Evolutionary conservation across 2,888 invertebrate species (phyloP).

Genomic region (Trisateles emortualis): DNA sequence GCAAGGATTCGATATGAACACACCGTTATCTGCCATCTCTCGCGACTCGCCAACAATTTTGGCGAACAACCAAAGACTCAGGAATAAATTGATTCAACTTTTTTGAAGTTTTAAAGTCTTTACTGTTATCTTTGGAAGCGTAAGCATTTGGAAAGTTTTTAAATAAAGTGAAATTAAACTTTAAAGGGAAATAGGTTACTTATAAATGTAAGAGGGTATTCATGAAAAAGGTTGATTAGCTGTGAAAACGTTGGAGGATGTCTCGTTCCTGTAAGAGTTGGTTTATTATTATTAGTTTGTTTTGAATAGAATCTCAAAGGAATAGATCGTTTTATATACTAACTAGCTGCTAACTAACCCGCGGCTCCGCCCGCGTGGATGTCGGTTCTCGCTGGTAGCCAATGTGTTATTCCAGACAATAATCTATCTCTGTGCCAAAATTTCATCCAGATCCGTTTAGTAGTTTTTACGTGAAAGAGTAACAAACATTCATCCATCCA

Average conservation of each 20-base stretch:
- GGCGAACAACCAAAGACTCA: constrained; percentile 11
- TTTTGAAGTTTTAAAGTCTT: constrained; percentile 21
- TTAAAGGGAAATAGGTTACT: background rate
- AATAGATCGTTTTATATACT: no score
- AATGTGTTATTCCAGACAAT: no score
- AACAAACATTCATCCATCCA: no score
- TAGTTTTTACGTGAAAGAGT: no score
- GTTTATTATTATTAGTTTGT: no score
- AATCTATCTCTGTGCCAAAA: no score
- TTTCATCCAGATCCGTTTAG: no score
- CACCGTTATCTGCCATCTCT: constrained; percentile 14
- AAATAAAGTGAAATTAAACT: constrained; percentile 12
- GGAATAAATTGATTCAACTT: constrained; percentile 22
- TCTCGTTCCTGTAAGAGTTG: no score
- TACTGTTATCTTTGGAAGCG: constrained; percentile 11
- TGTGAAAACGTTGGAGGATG: background rate
- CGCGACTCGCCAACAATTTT: constrained; percentile 5
- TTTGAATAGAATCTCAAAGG: no score
- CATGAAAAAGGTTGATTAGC: background rate
- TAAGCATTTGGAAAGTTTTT: constrained; percentile 11
- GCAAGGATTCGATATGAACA: constrained; percentile 5
- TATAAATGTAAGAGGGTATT: background rate
- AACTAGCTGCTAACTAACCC: no score
- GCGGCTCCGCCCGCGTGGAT: no score
- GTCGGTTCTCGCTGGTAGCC: no score